Percentiles rank a stretch among this genome's conserved stretches.
phyloP scores from a whole-genome alignment of 2,797 vertebrate genomes.

The Atherinosoma microstoma region DNA sequence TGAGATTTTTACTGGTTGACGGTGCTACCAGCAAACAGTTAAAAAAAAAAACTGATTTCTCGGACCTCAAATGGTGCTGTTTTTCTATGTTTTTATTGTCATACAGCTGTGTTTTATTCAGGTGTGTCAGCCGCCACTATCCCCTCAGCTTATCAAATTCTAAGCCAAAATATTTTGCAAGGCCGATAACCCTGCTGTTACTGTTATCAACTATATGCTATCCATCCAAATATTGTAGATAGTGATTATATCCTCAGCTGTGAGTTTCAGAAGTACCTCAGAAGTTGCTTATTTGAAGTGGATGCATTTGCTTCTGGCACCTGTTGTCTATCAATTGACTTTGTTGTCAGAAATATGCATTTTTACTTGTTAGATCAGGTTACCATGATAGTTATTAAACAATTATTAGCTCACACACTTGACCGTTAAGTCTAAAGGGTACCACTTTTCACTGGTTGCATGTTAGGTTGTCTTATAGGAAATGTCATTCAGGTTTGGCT shows the following conservation, averaged over 20 bases:
- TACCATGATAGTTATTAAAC: slow-evolving; percentile 47
- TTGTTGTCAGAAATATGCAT: slow-evolving; percentile 75
- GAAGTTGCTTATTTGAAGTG: slow-evolving; percentile 68
- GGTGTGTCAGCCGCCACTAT: slow-evolving; percentile 74
- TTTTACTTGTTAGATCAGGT: slow-evolving; percentile 75
- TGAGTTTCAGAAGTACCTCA: slow-evolving; percentile 81
- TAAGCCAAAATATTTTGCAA: slow-evolving; percentile 76
- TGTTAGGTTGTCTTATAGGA: slow-evolving; percentile 44
- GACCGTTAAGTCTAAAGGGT: slow-evolving; percentile 34
- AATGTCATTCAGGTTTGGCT: slow-evolving; percentile 65
- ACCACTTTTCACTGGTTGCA: slow-evolving; percentile 69
- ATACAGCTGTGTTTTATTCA: slow-evolving; percentile 77
- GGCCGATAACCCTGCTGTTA: slow-evolving; percentile 70
- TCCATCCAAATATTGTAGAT: slow-evolving; percentile 83
- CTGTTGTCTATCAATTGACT: slow-evolving; percentile 61
- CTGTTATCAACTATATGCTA: slow-evolving; percentile 75
- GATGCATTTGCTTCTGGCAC: slow-evolving; percentile 73
- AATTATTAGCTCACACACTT: slow-evolving; percentile 53
- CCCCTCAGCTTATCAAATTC: slow-evolving; percentile 73
- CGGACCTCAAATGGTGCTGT: slow-evolving; percentile 89
- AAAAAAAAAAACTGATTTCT: slow-evolving; percentile 74
- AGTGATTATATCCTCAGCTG: slow-evolving; percentile 76
- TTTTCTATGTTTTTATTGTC: slow-evolving; percentile 85
- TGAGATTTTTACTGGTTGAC: slow-evolving; percentile 83
- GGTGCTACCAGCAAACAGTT: slow-evolving; percentile 89